Evolutionary conservation across 2,113 vertebrate genomes (phyloP).

Genomic region (Muntiacus reevesi): DNA sequence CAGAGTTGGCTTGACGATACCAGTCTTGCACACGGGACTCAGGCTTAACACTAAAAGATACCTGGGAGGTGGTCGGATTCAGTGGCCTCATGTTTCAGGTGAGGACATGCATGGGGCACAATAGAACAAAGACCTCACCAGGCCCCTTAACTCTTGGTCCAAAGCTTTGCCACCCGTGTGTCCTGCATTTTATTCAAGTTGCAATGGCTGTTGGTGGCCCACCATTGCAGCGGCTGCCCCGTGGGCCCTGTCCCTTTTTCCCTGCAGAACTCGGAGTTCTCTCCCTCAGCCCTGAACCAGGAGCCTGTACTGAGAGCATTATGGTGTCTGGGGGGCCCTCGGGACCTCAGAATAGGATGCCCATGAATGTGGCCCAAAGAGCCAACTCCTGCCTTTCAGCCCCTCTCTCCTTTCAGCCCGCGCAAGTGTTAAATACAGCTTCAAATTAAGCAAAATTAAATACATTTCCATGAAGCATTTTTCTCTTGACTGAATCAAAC

Average conservation of each 20-base stretch:
- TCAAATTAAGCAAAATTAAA: slow-evolving; percentile 80
- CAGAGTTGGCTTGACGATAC: neutral
- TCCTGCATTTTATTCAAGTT: neutral
- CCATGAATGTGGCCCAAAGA: neutral
- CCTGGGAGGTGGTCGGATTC: neutral
- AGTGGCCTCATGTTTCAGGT: neutral
- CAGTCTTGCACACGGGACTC: neutral
- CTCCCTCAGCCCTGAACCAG: neutral
- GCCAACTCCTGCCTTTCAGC: neutral
- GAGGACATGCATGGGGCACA: neutral
- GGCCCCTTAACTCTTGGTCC: neutral
- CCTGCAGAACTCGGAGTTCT: neutral
- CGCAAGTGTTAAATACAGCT: slow-evolving; percentile 73
- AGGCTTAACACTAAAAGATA: neutral
- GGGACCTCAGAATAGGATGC: neutral
- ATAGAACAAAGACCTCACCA: neutral
- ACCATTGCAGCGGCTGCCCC: neutral
- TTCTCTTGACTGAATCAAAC: slow-evolving; percentile 81
- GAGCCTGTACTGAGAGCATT: neutral
- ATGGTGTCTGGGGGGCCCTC: neutral
- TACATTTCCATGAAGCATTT: slow-evolving; percentile 71
- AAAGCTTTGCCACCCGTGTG: neutral
- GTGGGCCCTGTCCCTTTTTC: too few species aligned
- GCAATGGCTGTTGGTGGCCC: neutral
- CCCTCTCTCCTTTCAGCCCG: slow-evolving; percentile 53